Percentiles rank a stretch among this genome's conserved stretches.
Conservation (phyloP, 2,113 vertebrate genomes). For the Strix uralensis region DNA sequence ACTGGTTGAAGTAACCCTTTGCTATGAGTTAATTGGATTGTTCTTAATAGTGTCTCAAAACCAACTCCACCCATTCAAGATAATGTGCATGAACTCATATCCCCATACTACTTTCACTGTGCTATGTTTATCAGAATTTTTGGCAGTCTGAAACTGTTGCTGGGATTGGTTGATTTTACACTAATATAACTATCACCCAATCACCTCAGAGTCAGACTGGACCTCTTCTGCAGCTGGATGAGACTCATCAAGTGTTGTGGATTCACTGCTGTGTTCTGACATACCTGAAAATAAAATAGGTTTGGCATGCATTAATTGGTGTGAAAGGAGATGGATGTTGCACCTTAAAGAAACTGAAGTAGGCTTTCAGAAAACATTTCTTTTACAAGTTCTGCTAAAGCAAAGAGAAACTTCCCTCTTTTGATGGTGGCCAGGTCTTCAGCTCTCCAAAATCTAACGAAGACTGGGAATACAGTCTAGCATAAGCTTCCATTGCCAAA, state of each 20-base stretch:
- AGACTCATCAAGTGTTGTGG: slow-evolving; percentile 65
- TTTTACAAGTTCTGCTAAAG: neutral
- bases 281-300: slow-evolving; percentile 78
- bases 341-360: neutral
- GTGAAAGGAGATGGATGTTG: neutral
- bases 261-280: slow-evolving; percentile 70
- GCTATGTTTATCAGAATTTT: neutral
- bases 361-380: neutral
- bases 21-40: neutral
- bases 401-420: neutral
- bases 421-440: neutral
- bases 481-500: neutral
- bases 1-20: neutral
- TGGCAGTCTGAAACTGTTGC: slow-evolving; percentile 30
- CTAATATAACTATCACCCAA: slow-evolving; percentile 30
- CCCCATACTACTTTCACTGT: neutral
- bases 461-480: neutral
- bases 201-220: slow-evolving; percentile 75
- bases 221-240: slow-evolving; percentile 70
- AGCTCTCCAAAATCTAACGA: neutral
- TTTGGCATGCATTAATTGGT: slow-evolving; percentile 62
- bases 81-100: neutral
- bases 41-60: neutral
- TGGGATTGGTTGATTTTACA: slow-evolving; percentile 24
- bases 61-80: neutral